phyloP scores from a whole-genome alignment of 2,113 vertebrate species.

The Anolis carolinensis region DNA sequence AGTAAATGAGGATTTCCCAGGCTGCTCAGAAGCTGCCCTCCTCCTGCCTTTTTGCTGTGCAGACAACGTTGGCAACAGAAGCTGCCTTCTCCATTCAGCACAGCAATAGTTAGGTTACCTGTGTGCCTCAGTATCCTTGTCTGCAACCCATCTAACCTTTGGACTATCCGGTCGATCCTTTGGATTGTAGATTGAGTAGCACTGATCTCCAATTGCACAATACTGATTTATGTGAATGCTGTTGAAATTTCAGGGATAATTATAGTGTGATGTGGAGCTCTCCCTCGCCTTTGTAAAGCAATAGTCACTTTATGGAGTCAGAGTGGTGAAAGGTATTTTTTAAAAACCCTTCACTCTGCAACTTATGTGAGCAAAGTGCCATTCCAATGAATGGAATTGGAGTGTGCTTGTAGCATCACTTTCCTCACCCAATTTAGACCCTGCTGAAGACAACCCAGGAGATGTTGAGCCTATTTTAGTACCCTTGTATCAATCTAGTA shows the following conservation, averaged over 20 bases:
- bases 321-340: conserved; percentile 61
- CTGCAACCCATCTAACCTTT: conserved; percentile 33
- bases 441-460: not conserved
- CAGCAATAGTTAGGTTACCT: conserved; percentile 56
- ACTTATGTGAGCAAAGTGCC: conserved; percentile 42
- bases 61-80: conserved; percentile 25
- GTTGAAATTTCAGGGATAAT: conserved; percentile 71
- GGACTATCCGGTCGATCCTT: not conserved
- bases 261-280: conserved; percentile 35
- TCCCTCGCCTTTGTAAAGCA: conserved; percentile 53
- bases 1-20: conserved; percentile 12
- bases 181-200: conserved; percentile 45
- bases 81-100: conserved; percentile 46
- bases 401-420: conserved; percentile 7
- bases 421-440: not conserved
- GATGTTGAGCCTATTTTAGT: conserved; percentile 10
- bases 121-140: conserved; percentile 68
- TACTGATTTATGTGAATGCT: conserved; percentile 64
- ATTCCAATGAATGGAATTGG: conserved; percentile 8
- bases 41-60: conserved; percentile 15
- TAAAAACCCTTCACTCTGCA: conserved; percentile 7
- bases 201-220: conserved; percentile 60
- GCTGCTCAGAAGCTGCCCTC: conserved; percentile 13
- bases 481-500: conserved; percentile 55
- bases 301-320: conserved; percentile 61